Base-by-base conservation (phyloP, 1,140 invertebrate species). In the Laodelphax striatellus region DNA sequence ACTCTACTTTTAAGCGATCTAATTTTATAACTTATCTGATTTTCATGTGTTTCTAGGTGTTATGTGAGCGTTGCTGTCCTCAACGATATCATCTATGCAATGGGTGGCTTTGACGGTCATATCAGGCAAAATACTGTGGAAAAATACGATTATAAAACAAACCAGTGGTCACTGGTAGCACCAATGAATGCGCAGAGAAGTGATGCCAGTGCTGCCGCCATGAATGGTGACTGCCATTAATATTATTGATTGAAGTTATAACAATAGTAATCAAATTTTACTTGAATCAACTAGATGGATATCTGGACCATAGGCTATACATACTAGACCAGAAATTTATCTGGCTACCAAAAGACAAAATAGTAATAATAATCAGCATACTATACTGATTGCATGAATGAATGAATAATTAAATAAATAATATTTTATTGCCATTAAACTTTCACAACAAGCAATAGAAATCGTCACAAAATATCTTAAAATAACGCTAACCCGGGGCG, bases 101-200 rank as follows among this genome's bases (percentile, higher is more conserved):
- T 88, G 78, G 85, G 87, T 28, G 88, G 88, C 5, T 89, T 81
- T 68, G 85, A 89, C 71, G 87, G 88, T 5, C 80, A 84, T 62
- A 76, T 81, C 67, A 76, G 86, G 13, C 79, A 87, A 64, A 85
- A 84, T 64, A 83, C 82, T 0, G 87, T 82, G n/a, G 88, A 91
- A 70, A 76, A 79, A 55, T 90, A 88, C 68, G 80, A 89, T 69
- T 81, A 84, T 19, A 75, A 75, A 17, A 77, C 73, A 6, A 85
- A 85, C 65, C 79, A 82, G 42, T 85, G 82, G 83, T 75, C 79
- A 1, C 62, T 80, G 22, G 80, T 82, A 13, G 77, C 81, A 0
- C 77, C 82, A 0, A 85, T 88, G 79, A 79, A 82, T 62, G 71
- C 80, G 65, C 79, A 80, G 60, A 73, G 87, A 63, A 87, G 84